These are phyloP conservation scores for Atopsyche davidsoni DNA, from an alignment of 1,140 invertebrate species.

Conservation along the genomic window DNA sequence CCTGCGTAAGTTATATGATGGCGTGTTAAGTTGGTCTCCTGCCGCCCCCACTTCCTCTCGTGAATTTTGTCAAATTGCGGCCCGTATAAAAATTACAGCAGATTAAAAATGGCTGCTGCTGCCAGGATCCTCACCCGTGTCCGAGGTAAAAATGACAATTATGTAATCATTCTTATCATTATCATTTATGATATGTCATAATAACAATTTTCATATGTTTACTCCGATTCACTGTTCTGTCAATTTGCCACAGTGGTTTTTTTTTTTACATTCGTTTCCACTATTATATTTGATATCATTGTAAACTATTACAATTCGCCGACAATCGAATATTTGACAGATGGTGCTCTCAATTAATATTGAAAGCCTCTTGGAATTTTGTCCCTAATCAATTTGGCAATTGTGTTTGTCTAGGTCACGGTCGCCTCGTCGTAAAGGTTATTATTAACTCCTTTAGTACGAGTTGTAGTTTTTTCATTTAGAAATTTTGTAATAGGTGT, in stretches of 20 bases:
- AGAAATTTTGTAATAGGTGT: slow-evolving; percentile 16
- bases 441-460: slow-evolving; percentile 25
- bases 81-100: slow-evolving; percentile 1
- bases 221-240: no score
- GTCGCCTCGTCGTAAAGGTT: slow-evolving; percentile 17
- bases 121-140: slow-evolving; percentile 23
- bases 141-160: slow-evolving; percentile 21
- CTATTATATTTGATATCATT: no score
- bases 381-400: no score
- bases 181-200: no score
- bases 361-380: no score
- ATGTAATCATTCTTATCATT: slow-evolving; percentile 10
- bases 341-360: no score
- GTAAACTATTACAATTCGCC: no score
- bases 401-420: slow-evolving; percentile 29
- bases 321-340: no score
- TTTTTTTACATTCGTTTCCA: no score
- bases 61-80: not conserved
- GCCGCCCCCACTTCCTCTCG: not conserved
- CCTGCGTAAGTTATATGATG: no score
- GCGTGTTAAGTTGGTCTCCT: slow-evolving; percentile 1
- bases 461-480: slow-evolving; percentile 5
- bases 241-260: no score
- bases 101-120: slow-evolving; percentile 21
- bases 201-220: no score